Percentiles rank a stretch among this genome's conserved stretches.
Evolutionary conservation across 2,797 vertebrate species (phyloP).

Genomic region (Pelochelys cantorii): DNA sequence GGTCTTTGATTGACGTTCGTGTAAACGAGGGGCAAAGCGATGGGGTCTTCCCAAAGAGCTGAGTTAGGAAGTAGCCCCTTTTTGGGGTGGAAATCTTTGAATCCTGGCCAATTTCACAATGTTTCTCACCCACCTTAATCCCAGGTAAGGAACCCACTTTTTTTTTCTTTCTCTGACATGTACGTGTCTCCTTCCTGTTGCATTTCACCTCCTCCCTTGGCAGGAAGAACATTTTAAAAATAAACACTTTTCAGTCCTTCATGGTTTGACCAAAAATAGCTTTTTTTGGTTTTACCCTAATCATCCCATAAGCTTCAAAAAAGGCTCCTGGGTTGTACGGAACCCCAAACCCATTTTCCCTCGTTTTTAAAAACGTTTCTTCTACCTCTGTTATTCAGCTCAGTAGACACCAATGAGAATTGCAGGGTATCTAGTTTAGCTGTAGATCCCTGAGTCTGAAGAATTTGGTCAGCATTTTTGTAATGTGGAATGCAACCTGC

Average conservation of each 20-base stretch:
- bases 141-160: neutral
- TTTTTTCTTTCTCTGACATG: neutral
- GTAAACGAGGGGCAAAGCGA: accelerated
- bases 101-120: neutral
- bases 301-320: neutral
- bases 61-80: neutral
- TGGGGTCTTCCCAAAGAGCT: neutral
- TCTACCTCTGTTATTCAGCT: neutral
- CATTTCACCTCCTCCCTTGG: neutral
- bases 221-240: neutral
- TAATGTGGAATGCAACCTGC: neutral
- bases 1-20: accelerated
- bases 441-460: neutral
- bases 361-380: neutral
- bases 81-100: neutral
- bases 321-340: neutral
- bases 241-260: neutral
- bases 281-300: accelerated
- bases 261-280: neutral
- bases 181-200: constrained; percentile 15
- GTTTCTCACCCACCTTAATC: neutral
- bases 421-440: neutral
- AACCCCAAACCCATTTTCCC: accelerated
- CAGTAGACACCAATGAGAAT: neutral
- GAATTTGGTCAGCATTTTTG: neutral